Conservation (phyloP, 2,113 vertebrate species). For the Poeciliopsis retropinna region DNA sequence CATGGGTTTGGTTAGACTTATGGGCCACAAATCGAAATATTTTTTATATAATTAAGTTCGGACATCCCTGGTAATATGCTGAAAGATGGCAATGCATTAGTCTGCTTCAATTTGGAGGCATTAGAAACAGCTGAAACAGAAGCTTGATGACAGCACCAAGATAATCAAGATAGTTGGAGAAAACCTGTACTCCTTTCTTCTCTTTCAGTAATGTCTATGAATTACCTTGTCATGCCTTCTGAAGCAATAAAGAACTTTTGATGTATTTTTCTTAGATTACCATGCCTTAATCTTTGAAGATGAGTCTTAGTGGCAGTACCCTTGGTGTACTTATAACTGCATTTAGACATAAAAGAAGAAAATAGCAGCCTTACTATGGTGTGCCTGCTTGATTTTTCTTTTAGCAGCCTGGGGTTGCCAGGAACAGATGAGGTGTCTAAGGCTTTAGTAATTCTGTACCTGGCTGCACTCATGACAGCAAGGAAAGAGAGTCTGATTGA, state of each 20-base stretch:
- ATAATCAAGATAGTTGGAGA: not conserved
- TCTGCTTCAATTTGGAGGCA: not conserved
- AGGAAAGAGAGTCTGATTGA: conserved; percentile 48
- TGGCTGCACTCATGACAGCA: conserved; percentile 30
- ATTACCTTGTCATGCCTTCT: not conserved
- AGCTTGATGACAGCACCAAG: not conserved
- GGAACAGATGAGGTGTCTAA: conserved; percentile 43
- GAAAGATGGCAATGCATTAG: not conserved
- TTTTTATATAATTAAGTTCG: not conserved
- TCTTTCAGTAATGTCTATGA: not conserved
- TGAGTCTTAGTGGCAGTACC: not conserved
- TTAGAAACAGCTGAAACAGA: not conserved
- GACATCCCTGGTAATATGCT: not conserved
- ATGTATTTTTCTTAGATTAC: not conserved
- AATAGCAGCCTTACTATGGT: not conserved
- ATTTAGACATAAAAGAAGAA: not conserved
- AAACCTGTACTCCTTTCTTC: not conserved
- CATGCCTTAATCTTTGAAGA: not conserved
- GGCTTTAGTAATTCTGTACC: conserved; percentile 38
- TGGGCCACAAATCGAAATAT: too few relatives aligned
- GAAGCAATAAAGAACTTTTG: not conserved
- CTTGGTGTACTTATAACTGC: not conserved
- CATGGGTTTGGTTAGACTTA: not conserved
- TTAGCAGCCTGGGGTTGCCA: conserved; percentile 12
- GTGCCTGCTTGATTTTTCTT: conserved; percentile 9